Conservation (phyloP, 2,888 invertebrate genomes). For the Bellardia bayeri region DNA sequence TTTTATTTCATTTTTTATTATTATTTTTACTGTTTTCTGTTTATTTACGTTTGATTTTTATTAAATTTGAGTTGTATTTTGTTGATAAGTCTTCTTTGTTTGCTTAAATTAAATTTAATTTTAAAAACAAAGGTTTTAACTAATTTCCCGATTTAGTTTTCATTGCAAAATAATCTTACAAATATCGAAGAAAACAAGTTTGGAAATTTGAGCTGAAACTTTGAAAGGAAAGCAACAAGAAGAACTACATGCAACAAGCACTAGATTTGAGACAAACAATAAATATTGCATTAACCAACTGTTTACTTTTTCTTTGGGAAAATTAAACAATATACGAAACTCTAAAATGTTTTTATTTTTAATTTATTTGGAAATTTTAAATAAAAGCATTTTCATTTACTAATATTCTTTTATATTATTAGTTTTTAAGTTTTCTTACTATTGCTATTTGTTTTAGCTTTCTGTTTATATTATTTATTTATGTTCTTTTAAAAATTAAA, state of each 20-base stretch:
- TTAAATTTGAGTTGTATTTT: slow-evolving; percentile 73
- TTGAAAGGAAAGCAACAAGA: slow-evolving; percentile 26
- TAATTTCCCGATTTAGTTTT: slow-evolving; percentile 53
- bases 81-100: slow-evolving; percentile 68
- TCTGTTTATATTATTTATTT: slow-evolving; percentile 38
- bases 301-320: slow-evolving; percentile 1
- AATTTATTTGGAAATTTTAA: slow-evolving; percentile 17
- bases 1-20: slow-evolving; percentile 78
- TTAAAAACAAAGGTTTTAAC: slow-evolving; percentile 64
- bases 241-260: slow-evolving; percentile 18
- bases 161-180: too few species aligned
- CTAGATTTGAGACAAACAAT: not conserved
- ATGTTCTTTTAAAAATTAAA: slow-evolving; percentile 50
- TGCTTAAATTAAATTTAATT: slow-evolving; percentile 21
- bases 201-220: slow-evolving; percentile 54
- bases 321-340: not conserved
- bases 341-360: slow-evolving; percentile 15
- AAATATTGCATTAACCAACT: not conserved
- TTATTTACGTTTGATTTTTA: slow-evolving; percentile 20
- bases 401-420: not conserved
- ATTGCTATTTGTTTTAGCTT: slow-evolving; percentile 15
- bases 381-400: slow-evolving; percentile 1
- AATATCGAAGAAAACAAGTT: not conserved
- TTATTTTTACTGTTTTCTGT: slow-evolving; percentile 56
- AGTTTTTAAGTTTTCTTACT: slow-evolving; percentile 43